These are phyloP conservation scores for Anodontia alba DNA, from an alignment of 2,888 invertebrate species.

Conservation along the genomic window DNA sequence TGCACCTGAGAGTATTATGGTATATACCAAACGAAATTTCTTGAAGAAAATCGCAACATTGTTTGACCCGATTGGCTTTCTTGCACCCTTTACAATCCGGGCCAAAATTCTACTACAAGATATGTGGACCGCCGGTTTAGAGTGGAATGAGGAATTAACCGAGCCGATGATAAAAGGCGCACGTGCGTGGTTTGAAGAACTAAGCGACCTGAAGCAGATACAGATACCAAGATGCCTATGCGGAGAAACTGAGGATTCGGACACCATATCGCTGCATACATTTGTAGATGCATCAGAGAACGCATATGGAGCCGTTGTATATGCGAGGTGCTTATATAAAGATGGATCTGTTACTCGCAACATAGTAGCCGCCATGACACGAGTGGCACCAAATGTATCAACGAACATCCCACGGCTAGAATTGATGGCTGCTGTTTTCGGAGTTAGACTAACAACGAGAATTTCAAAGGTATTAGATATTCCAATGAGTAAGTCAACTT, in stretches of 20 bases:
- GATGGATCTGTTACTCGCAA: not conserved
- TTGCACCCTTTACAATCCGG: conserved; percentile 63
- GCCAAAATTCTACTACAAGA: conserved; percentile 72
- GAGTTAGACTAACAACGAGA: conserved; percentile 19
- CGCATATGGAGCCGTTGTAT: conserved; percentile 37
- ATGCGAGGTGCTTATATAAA: conserved; percentile 12
- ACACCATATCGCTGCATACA: conserved; percentile 21
- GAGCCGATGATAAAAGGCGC: conserved; percentile 12
- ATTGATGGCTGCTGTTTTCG: conserved; percentile 44
- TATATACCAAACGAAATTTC: conserved; percentile 66
- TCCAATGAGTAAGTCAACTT: not conserved
- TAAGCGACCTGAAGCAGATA: conserved; percentile 27
- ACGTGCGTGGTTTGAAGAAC: conserved; percentile 49
- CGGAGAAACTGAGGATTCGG: not conserved
- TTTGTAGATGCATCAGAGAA: conserved; percentile 47
- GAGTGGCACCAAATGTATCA: conserved; percentile 44
- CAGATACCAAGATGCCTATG: conserved; percentile 45
- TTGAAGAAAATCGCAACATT: conserved; percentile 65
- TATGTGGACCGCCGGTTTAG: conserved; percentile 65
- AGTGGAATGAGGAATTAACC: conserved; percentile 72
- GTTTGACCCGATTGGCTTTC: conserved; percentile 78
- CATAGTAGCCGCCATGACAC: conserved; percentile 39
- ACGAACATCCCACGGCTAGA: conserved; percentile 44
- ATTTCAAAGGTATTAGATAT: conserved; percentile 22
- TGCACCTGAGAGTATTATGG: not conserved